Percentiles rank a stretch among this genome's conserved stretches.
Evolutionary conservation across 2,797 vertebrate genomes (phyloP).

Genomic region (Microhierax caerulescens): DNA sequence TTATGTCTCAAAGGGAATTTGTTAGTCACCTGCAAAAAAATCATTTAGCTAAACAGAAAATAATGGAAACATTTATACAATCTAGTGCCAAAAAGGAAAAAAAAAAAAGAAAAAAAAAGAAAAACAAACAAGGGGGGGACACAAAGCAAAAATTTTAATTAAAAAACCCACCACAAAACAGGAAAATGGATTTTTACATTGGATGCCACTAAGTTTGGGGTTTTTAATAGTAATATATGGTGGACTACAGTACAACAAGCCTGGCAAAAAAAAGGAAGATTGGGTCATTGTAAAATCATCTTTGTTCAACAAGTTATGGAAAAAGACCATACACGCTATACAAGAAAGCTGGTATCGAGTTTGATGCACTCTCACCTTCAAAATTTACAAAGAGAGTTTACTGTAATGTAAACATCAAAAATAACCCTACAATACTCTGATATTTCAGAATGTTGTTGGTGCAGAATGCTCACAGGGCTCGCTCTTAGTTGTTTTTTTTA

Average conservation of each 20-base stretch:
- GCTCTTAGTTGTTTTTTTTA: background rate
- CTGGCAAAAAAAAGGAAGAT: background rate
- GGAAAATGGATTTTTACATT: background rate
- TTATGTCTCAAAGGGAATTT: background rate
- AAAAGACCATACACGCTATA: rapidly evolving
- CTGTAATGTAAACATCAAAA: background rate
- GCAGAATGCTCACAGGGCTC: background rate
- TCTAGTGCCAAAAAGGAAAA: background rate
- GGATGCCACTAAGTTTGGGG: background rate
- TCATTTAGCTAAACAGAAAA: background rate
- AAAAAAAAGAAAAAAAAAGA: background rate
- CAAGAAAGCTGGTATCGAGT: background rate
- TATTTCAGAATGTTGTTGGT: background rate
- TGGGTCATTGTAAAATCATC: background rate
- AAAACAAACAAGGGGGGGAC: background rate
- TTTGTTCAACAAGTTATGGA: background rate
- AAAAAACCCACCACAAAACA: no score
- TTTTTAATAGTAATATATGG: background rate
- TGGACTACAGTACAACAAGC: background rate
- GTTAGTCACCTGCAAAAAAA: background rate
- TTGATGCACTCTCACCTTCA: background rate
- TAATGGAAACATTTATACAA: background rate
- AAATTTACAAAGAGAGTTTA: background rate
- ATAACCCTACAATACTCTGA: background rate
- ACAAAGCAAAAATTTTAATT: background rate